Conservation (phyloP, 2,797 vertebrate species). For the Podargus strigoides region DNA sequence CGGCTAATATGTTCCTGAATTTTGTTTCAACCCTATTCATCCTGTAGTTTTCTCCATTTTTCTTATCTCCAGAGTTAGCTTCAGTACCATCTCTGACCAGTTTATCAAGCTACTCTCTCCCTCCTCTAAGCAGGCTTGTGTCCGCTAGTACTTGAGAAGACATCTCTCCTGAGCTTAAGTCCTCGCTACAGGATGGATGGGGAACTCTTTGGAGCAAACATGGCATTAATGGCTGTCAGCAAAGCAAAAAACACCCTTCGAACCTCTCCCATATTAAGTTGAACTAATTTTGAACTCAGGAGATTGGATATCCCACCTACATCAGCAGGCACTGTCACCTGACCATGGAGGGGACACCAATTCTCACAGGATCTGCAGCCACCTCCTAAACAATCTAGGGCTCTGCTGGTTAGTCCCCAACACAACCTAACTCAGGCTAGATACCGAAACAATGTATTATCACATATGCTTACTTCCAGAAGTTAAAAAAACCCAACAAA, state of each 20-base stretch:
- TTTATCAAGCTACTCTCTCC: not conserved
- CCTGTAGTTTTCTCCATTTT: not conserved
- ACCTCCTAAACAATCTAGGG: not conserved
- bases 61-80: not conserved
- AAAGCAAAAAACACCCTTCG: not conserved
- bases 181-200: not conserved
- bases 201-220: not conserved
- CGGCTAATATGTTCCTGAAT: not conserved
- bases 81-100: not conserved
- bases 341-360: not conserved
- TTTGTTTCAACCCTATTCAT: not conserved
- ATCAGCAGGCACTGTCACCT: not conserved
- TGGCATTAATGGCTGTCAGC: rapidly evolving
- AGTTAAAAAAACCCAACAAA: not conserved
- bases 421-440: rapidly evolving
- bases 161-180: not conserved
- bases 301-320: slow-evolving; percentile 26
- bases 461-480: not conserved
- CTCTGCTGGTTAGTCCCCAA: not conserved
- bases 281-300: slow-evolving; percentile 43
- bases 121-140: not conserved
- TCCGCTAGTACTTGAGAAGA: not conserved
- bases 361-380: not conserved
- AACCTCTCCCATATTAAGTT: not conserved
- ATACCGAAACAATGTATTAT: not conserved